Evolutionary conservation across 2,888 invertebrate species (phyloP).

Genomic region (Temnothorax ravouxi): DNA sequence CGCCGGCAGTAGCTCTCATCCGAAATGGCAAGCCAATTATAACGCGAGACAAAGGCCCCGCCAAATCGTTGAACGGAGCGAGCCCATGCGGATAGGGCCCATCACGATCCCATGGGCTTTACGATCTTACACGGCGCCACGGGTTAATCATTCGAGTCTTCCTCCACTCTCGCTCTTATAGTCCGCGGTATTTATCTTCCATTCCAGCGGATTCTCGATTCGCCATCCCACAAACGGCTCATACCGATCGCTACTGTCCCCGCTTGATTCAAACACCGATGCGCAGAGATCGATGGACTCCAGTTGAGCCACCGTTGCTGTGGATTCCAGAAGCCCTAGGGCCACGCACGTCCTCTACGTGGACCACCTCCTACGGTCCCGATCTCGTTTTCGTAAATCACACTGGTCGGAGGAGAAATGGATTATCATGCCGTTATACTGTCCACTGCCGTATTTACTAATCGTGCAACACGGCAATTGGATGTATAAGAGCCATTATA

Average conservation of each 20-base stretch:
- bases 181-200: slow-evolving; percentile 43
- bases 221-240: slow-evolving; percentile 32
- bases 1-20: slow-evolving; percentile 70
- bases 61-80: slow-evolving; percentile 47
- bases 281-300: slow-evolving; percentile 66
- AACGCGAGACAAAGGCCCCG: slow-evolving; percentile 61
- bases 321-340: slow-evolving; percentile 69
- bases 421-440: neutral
- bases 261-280: slow-evolving; percentile 63
- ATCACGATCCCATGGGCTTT: slow-evolving; percentile 73
- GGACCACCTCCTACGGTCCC: slow-evolving; percentile 66
- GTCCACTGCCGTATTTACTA: slow-evolving; percentile 31
- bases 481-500: slow-evolving; percentile 14
- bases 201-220: slow-evolving; percentile 53
- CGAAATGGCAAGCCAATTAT: slow-evolving; percentile 61
- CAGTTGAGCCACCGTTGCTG: neutral
- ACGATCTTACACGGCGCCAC: slow-evolving; percentile 82
- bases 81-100: slow-evolving; percentile 64
- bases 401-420: slow-evolving; percentile 22
- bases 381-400: slow-evolving; percentile 70
- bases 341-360: slow-evolving; percentile 38
- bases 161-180: slow-evolving; percentile 67
- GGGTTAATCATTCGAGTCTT: slow-evolving; percentile 79
- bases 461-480: slow-evolving; percentile 34
- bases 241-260: slow-evolving; percentile 65